Evolutionary conservation across 2,888 invertebrate genomes (phyloP).

Genomic region (Helobdella robusta): DNA sequence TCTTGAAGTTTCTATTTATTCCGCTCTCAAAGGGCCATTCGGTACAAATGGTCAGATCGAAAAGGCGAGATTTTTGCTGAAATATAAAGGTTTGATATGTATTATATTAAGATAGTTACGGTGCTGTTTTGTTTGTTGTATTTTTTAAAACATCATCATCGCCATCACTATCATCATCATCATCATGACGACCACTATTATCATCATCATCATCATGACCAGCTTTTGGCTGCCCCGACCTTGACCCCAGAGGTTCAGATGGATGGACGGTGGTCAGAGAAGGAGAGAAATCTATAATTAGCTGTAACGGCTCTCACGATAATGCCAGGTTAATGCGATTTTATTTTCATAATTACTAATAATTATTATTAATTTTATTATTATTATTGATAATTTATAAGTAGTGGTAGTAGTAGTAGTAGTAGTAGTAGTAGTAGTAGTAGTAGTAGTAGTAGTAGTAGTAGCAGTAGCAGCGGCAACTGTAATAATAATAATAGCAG

Average conservation of each 20-base stretch:
- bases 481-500: too few relatives aligned
- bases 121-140: too few relatives aligned
- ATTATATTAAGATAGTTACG: too few relatives aligned
- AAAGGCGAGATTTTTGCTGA: neutral
- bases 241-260: neutral
- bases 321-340: too few relatives aligned
- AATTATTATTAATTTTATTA: too few relatives aligned
- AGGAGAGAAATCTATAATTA: conserved; percentile 9
- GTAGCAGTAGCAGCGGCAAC: neutral
- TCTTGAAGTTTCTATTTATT: conserved; percentile 7
- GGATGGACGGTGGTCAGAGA: conserved; percentile 9
- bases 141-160: too few relatives aligned
- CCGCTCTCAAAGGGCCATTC: neutral
- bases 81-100: conserved; percentile 14
- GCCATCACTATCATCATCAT: too few relatives aligned
- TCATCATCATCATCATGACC: too few relatives aligned
- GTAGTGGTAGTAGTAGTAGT: neutral
- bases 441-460: conserved; percentile 1
- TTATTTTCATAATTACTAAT: too few relatives aligned
- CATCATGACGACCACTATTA: too few relatives aligned
- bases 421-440: conserved; percentile 1
- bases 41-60: neutral
- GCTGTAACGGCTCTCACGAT: conserved; percentile 3
- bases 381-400: too few relatives aligned
- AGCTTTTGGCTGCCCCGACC: conserved; percentile 19